Evolutionary conservation across 92 coral and sea anemone species (phyloP).

Genomic region (Parazoanthus atlanticus): DNA sequence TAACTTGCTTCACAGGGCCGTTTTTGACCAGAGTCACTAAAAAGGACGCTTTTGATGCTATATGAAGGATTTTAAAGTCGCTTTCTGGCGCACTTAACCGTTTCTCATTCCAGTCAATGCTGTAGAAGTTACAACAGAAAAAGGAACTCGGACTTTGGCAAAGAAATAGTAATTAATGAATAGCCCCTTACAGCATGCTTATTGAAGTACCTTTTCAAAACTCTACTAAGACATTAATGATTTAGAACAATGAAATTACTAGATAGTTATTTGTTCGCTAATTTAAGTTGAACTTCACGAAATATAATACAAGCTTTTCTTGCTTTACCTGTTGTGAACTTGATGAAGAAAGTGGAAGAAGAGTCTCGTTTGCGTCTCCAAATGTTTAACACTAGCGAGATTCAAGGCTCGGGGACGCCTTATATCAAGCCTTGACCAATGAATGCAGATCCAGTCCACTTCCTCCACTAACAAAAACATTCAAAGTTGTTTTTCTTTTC

Average conservation of each 20-base stretch:
- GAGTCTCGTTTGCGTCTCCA: neutral
- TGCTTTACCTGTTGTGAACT: neutral
- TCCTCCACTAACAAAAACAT: slow-evolving; percentile 30
- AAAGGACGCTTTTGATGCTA: neutral
- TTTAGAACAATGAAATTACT: too few species aligned
- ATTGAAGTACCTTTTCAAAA: neutral
- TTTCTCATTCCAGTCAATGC: neutral
- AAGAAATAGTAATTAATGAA: too few species aligned
- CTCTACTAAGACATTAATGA: neutral
- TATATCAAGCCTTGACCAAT: neutral
- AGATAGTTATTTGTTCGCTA: neutral
- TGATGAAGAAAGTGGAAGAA: neutral
- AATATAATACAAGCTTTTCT: neutral
- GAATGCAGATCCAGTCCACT: neutral
- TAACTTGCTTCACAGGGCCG: neutral
- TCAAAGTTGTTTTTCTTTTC: slow-evolving; percentile 6
- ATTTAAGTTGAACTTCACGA: neutral
- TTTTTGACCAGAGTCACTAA: neutral
- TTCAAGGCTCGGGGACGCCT: slow-evolving; percentile 1
- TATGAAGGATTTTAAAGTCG: neutral
- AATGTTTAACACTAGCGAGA: neutral
- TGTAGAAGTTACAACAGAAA: neutral
- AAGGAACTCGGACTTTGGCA: neutral
- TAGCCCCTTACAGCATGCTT: neutral
- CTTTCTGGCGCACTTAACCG: neutral